Evolutionary conservation across 2,797 vertebrate species (phyloP).

Genomic region (Urocyon cinereoargenteus): DNA sequence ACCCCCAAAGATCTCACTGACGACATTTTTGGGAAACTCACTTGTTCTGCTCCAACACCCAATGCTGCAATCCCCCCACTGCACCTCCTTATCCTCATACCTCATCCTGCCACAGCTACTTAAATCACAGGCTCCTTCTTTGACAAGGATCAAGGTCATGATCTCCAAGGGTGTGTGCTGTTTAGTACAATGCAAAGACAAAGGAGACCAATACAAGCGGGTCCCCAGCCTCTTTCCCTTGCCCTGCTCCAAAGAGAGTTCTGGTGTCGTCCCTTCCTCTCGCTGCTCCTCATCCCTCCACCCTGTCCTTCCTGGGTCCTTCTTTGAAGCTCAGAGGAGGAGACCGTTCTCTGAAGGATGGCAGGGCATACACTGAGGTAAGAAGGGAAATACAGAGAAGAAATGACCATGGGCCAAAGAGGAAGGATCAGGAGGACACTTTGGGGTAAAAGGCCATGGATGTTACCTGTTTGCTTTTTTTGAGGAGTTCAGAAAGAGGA

Average conservation of each 20-base stretch:
- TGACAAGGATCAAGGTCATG: neutral
- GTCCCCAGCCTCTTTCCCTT: neutral
- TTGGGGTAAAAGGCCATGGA: neutral
- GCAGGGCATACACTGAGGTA: neutral
- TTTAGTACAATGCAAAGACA: neutral
- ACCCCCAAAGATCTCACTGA: neutral
- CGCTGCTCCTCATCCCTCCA: fast-evolving
- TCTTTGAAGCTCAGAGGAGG: neutral
- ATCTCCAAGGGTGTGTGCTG: neutral
- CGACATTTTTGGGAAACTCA: neutral
- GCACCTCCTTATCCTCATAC: neutral
- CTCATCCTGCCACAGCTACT: neutral
- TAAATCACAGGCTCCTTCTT: neutral
- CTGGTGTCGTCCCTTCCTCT: neutral
- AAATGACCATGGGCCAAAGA: neutral
- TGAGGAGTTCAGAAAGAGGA: neutral
- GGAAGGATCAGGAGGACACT: neutral
- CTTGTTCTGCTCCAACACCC: neutral
- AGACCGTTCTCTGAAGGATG: neutral
- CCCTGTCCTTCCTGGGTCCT: neutral
- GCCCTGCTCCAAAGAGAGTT: neutral
- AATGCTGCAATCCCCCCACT: neutral
- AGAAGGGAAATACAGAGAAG: neutral
- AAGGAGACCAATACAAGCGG: neutral
- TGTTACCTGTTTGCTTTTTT: neutral